Evolutionary conservation across 1,140 invertebrate genomes (phyloP).

Genomic region (Camponotus vicinus): DNA sequence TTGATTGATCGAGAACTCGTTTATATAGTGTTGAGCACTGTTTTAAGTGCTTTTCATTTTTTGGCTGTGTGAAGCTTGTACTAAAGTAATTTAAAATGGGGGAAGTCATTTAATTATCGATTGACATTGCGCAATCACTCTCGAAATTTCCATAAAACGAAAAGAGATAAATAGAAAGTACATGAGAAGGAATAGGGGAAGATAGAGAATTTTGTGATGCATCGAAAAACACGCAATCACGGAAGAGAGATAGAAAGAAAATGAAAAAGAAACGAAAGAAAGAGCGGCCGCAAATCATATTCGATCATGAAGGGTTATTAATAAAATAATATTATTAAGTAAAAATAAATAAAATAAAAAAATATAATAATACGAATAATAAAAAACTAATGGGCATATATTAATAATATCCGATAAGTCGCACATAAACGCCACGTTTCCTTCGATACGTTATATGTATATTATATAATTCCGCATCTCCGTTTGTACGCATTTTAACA

Average conservation of each 20-base stretch:
- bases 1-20: slow-evolving; percentile 75
- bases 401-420: slow-evolving; percentile 74
- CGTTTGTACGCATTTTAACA: slow-evolving; percentile 81
- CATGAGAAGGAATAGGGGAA: background rate
- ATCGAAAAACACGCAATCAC: background rate
- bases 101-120: slow-evolving; percentile 72
- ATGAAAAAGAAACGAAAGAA: background rate
- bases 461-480: slow-evolving; percentile 79
- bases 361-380: slow-evolving; percentile 68
- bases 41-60: slow-evolving; percentile 85
- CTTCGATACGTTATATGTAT: slow-evolving; percentile 75
- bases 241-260: slow-evolving; percentile 25
- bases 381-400: slow-evolving; percentile 63
- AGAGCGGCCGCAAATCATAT: background rate
- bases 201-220: background rate
- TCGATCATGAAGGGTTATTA: slow-evolving; percentile 44
- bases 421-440: slow-evolving; percentile 70
- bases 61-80: slow-evolving; percentile 83
- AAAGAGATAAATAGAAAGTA: background rate
- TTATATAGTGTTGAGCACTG: slow-evolving; percentile 84
- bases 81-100: slow-evolving; percentile 73
- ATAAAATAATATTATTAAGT: slow-evolving; percentile 61
- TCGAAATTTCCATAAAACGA: slow-evolving; percentile 71
- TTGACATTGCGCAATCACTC: slow-evolving; percentile 75
- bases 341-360: slow-evolving; percentile 66